These are phyloP conservation scores for Eumaeus atala DNA, from an alignment of 1,140 invertebrate species.

Conservation along the genomic window DNA sequence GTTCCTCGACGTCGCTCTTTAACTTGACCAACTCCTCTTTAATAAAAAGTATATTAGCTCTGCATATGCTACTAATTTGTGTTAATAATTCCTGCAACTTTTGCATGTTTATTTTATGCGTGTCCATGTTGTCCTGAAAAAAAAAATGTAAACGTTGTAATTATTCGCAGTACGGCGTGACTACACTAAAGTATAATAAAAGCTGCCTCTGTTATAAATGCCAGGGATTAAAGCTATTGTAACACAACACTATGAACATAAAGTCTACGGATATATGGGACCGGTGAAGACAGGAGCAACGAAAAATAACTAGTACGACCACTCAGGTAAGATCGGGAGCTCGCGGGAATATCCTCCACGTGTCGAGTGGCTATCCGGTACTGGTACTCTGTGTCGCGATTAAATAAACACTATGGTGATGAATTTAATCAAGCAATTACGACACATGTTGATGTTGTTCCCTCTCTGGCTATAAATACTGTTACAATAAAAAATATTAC, in stretches of 20 bases:
- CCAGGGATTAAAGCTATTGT: too few species aligned
- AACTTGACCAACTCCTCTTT: slow-evolving; percentile 76
- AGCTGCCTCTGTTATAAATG: too few species aligned
- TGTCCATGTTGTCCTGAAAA: slow-evolving; percentile 75
- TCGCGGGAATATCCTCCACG: too few species aligned
- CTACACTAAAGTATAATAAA: too few species aligned
- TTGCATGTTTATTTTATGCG: slow-evolving; percentile 73
- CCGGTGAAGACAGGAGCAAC: slow-evolving; percentile 79
- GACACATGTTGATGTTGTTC: too few species aligned
- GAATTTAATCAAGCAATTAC: too few species aligned
- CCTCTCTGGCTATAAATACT: too few species aligned
- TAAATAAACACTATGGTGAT: too few species aligned
- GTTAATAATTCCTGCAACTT: slow-evolving; percentile 69
- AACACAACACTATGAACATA: slow-evolving; percentile 23
- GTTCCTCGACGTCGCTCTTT: slow-evolving; percentile 68
- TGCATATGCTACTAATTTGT: slow-evolving; percentile 68
- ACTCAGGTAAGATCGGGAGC: slow-evolving; percentile 35
- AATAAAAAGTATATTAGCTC: slow-evolving; percentile 75
- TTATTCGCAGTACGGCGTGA: too few species aligned
- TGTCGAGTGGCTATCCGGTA: too few species aligned
- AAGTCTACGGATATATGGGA: slow-evolving; percentile 55
- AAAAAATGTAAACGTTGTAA: slow-evolving; percentile 13
- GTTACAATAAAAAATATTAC: too few species aligned
- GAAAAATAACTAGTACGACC: slow-evolving; percentile 58
- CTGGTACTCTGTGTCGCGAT: too few species aligned